Evolutionary conservation across 2,888 invertebrate genomes (phyloP).

Genomic region (Leptopterna dolabrata): DNA sequence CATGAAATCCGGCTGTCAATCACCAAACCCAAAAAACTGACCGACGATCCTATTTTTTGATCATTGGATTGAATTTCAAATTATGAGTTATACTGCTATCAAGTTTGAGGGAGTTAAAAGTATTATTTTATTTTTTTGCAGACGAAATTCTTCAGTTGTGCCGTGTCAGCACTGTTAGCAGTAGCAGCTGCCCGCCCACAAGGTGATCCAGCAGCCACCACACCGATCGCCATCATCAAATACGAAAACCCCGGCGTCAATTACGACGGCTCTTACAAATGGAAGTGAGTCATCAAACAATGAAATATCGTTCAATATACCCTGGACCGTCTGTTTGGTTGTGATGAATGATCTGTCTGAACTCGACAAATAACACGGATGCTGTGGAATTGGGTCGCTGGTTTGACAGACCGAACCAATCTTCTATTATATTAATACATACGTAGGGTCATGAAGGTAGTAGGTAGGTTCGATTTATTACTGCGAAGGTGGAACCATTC

Average conservation of each 20-base stretch:
- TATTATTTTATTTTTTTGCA: not conserved
- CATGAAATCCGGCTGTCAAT: too few species aligned
- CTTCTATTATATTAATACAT: too few species aligned
- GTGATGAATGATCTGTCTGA: not conserved
- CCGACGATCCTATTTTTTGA: too few species aligned
- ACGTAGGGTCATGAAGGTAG: too few species aligned
- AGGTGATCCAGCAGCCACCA: conserved; percentile 64
- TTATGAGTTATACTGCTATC: too few species aligned
- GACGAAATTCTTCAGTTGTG: not conserved
- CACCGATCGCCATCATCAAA: conserved; percentile 73
- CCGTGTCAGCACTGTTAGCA: conserved; percentile 56
- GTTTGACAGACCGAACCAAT: not conserved
- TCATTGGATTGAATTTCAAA: too few species aligned
- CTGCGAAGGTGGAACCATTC: too few species aligned
- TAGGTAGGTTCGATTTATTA: too few species aligned
- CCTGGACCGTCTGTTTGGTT: not conserved
- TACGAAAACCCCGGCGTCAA: conserved; percentile 75
- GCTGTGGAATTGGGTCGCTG: not conserved
- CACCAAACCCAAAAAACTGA: too few species aligned
- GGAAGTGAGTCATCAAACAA: conserved; percentile 66
- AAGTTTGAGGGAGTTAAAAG: too few species aligned
- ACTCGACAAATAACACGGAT: not conserved
- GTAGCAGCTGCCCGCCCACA: conserved; percentile 58
- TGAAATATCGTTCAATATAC: not conserved
- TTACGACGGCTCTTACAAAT: conserved; percentile 74